Conservation (phyloP, 1,140 invertebrate genomes). For the Manduca sexta region DNA sequence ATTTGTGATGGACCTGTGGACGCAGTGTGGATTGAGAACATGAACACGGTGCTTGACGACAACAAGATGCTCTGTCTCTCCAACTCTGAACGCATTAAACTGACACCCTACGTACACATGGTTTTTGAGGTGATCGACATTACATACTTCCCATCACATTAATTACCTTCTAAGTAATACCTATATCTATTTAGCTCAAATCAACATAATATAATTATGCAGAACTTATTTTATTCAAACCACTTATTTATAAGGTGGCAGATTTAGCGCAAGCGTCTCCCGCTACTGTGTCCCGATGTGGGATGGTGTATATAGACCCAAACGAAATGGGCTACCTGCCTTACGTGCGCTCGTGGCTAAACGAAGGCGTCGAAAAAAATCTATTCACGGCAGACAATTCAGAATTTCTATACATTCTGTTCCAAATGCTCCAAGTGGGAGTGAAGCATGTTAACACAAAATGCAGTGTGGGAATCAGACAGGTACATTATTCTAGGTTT, state of each 20-base stretch:
- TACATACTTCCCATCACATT: neutral
- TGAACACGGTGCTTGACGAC: slow-evolving; percentile 95
- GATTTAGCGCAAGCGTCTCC: slow-evolving; percentile 91
- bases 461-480: slow-evolving; percentile 55
- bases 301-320: slow-evolving; percentile 95
- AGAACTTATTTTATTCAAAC: too few relatives aligned
- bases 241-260: too few relatives aligned
- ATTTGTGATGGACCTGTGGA: slow-evolving; percentile 94
- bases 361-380: slow-evolving; percentile 40
- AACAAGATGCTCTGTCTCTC: slow-evolving; percentile 94
- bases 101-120: slow-evolving; percentile 87
- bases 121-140: slow-evolving; percentile 83
- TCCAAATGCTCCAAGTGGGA: slow-evolving; percentile 74
- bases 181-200: too few relatives aligned
- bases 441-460: slow-evolving; percentile 66
- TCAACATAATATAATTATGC: too few relatives aligned
- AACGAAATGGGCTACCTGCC: slow-evolving; percentile 78
- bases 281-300: slow-evolving; percentile 88
- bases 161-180: neutral
- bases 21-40: slow-evolving; percentile 96
- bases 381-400: slow-evolving; percentile 68
- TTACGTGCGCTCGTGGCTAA: slow-evolving; percentile 56
- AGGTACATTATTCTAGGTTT: slow-evolving; percentile 31
- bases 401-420: slow-evolving; percentile 74
- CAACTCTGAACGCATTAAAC: slow-evolving; percentile 92